Evolutionary conservation across 2,113 vertebrate genomes (phyloP).

Genomic region (Pterocles orientalis): DNA sequence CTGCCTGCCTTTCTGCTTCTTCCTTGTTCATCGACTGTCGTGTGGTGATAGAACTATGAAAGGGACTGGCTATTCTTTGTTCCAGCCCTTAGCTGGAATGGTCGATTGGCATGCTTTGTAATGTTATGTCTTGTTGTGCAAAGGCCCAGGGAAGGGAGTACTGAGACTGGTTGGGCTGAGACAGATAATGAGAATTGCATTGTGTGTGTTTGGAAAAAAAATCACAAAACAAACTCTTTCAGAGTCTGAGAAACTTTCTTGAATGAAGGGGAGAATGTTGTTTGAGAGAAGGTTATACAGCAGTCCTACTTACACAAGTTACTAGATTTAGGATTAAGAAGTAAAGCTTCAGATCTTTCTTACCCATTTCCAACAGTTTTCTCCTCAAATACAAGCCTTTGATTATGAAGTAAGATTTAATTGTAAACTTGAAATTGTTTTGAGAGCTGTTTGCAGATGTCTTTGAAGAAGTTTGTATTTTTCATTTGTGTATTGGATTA

Average conservation of each 20-base stretch:
- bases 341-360: background rate
- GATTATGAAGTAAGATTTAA: background rate
- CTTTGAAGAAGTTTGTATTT: background rate
- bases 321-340: background rate
- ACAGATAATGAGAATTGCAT: background rate
- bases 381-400: background rate
- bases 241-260: background rate
- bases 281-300: background rate
- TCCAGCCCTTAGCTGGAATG: background rate
- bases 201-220: background rate
- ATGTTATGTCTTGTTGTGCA: background rate
- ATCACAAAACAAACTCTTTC: background rate
- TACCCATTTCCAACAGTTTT: background rate
- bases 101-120: rapidly evolving
- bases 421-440: background rate
- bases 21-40: rapidly evolving
- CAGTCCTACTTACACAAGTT: background rate
- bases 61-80: background rate
- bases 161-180: background rate
- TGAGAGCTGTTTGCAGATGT: background rate
- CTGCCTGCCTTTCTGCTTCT: background rate
- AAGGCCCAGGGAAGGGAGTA: background rate
- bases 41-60: background rate
- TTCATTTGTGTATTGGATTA: background rate
- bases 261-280: background rate